Evolutionary conservation across 2,113 vertebrate species (phyloP).

Genomic region (Condylura cristata): DNA sequence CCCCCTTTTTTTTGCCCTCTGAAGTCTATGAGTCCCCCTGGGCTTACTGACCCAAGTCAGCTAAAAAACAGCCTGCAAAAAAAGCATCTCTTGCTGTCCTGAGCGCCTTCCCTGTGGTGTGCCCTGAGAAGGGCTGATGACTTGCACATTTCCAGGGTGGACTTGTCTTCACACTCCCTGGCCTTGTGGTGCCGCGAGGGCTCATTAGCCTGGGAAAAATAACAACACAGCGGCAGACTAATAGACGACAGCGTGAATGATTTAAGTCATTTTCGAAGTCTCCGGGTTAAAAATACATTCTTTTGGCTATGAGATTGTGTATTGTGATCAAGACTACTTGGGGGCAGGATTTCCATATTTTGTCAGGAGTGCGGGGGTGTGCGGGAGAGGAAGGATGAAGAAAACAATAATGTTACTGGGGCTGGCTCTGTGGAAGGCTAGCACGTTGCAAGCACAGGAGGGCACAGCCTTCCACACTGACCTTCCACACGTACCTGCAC

Average conservation of each 20-base stretch:
- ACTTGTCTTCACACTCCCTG: conserved; percentile 21
- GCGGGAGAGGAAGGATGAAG: conserved; percentile 54
- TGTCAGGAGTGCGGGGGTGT: conserved; percentile 56
- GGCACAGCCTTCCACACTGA: neutral
- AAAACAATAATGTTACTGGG: conserved; percentile 41
- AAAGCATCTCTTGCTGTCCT: neutral
- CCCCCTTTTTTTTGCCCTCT: neutral
- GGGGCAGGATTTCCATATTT: conserved; percentile 70
- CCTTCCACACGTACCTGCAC: rapidly evolving
- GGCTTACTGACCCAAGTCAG: neutral
- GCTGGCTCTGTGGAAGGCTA: neutral
- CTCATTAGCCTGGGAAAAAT: conserved; percentile 48
- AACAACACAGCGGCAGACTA: neutral
- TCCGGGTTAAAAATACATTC: conserved; percentile 61
- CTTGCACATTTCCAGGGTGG: neutral
- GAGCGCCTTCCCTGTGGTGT: neutral
- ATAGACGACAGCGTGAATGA: conserved; percentile 42
- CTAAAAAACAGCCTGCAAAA: neutral
- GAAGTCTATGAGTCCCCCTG: conserved; percentile 37
- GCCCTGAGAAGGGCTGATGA: neutral
- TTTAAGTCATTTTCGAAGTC: conserved; percentile 6
- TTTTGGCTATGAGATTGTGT: conserved; percentile 14
- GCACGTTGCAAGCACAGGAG: neutral
- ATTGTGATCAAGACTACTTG: neutral
- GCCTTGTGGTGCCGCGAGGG: neutral